Base-by-base conservation (phyloP, 2,888 invertebrate species). In the Chaitophorus viminalis region DNA sequence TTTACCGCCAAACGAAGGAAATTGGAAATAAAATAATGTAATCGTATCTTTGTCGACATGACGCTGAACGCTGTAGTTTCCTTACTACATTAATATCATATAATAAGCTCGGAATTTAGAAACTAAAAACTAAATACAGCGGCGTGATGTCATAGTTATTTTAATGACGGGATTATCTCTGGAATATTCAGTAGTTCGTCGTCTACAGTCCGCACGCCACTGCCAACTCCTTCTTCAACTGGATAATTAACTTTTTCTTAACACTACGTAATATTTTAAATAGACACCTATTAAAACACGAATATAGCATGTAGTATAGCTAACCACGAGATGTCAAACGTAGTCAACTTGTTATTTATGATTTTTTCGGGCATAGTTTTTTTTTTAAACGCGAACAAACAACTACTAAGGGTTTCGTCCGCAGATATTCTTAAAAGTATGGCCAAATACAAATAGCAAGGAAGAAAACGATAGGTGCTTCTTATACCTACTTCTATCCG, bases 101-200 rank as follows among this genome's bases (percentile, higher is more conserved):
- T 14, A n/a, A n/a, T n/a, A n/a, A n/a, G 46, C 46, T 46, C 14
- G 46, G 46, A 46, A 46, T 14, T 14, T 46, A 46, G 14, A 46
- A 46, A 60, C 60, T 60, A 60, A 25, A 60, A 60, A 18, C 21
- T 11, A 77, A 29, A 1, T 46, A 77, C 52, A 31, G 21, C 21
- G 0, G 25, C 17, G 31, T 77, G 77, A 77, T 39, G 52, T 54
- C 77, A 77, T 52, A 21, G 46, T 77, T 77, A 77, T 77, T 77
- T 77, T 77, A 52, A 77, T 21, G 9, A 77, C 77, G 11, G 25
- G 77, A 77, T 77, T 77, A 77, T 77, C 77, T 21, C 77, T 77
- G 52, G 52, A 77, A 77, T 77, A 77, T 31, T 46, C 9, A 29
- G 17, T 52, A 6, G 1, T 5, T 60, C 60, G 60, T 60, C 14